Conservation (phyloP, 2,113 vertebrate species). For the Notiomystis cincta region DNA sequence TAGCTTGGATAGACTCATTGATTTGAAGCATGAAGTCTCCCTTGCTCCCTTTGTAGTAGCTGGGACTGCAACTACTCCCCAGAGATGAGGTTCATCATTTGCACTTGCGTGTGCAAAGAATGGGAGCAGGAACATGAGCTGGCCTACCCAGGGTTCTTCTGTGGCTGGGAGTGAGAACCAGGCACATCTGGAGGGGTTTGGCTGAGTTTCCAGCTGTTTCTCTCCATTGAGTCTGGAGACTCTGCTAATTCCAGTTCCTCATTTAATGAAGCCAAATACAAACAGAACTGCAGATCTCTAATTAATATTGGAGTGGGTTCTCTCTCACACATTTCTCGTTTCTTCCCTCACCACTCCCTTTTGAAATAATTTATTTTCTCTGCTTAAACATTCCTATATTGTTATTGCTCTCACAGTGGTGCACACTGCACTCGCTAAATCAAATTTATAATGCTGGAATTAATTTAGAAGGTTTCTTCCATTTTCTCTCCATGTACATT, state of each 20-base stretch:
- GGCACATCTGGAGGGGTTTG: background rate
- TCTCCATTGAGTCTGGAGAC: background rate
- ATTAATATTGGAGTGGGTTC: conserved; percentile 14
- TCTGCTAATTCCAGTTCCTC: background rate
- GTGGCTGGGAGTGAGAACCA: background rate
- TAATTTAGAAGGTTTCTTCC: conserved; percentile 49
- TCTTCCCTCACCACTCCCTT: background rate
- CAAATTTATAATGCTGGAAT: conserved; percentile 50
- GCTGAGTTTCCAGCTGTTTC: background rate
- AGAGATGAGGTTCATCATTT: background rate
- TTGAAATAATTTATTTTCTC: conserved; percentile 35
- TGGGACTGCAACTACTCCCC: background rate
- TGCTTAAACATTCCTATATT: background rate
- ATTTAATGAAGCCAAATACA: background rate
- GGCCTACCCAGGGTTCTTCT: background rate
- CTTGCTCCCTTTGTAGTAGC: background rate
- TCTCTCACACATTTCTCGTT: background rate
- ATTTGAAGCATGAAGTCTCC: background rate
- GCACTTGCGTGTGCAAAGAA: background rate
- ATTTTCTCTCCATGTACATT: conserved; percentile 15
- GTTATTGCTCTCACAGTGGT: conserved; percentile 38
- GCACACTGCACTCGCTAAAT: conserved; percentile 18
- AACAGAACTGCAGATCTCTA: background rate
- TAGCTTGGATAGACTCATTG: background rate
- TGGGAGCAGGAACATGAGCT: background rate